Evolutionary conservation across 30 jellyfish, hydroid and myxozoan genomes (phyloP), one percentile per base, ranked within the genome.

Genomic region (Cassiopea andromeda): DNA sequence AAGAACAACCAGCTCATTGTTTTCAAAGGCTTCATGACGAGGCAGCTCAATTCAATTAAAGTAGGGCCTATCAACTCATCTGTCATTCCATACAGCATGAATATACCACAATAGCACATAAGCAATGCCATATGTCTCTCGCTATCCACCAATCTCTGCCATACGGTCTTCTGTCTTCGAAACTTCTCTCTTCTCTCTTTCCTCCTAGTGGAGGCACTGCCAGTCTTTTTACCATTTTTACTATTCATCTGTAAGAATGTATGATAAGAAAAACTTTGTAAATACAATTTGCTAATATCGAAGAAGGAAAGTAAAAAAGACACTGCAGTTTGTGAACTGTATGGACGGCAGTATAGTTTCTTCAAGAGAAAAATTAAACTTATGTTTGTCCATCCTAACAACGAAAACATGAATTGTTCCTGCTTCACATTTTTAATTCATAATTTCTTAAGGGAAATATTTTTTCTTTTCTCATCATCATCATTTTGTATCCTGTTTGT

Each of bases 1-100:
- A 94, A 94, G 80, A 94, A 94, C 79, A 94, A 78, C 98, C 98
- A 94, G 84, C 98, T 94, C 98, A 94, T 94, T 61, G 97, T 84
- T 69, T 89, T 94, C 75, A 94, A 38, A 43, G 97, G 93, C 75
- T 89, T 90, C 87, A 97, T 70, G 50, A 93, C 97, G 60, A 94
- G 93, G 91, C 98, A 94, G 73, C 98, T 94, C 59, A 94, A 85
- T 69, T 94, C 98, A 66, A 94, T 94, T 80, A 94, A 78, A n/a
- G 98, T 94, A 46, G 98, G 98, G 58, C 98, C 98, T 7, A 93
- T 49, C 69, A 93, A 85, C 69, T 94, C 98, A 75, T 94, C 98
- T 19, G 98, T 83, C 98, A 94, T 94, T 3, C 98, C 98, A 60
- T 94, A 94, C 17, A 94, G 89, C 97, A 90, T 81, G 83, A 94